Evolutionary conservation across 2,888 invertebrate genomes (phyloP).

Genomic region (Sepiola atlantica): DNA sequence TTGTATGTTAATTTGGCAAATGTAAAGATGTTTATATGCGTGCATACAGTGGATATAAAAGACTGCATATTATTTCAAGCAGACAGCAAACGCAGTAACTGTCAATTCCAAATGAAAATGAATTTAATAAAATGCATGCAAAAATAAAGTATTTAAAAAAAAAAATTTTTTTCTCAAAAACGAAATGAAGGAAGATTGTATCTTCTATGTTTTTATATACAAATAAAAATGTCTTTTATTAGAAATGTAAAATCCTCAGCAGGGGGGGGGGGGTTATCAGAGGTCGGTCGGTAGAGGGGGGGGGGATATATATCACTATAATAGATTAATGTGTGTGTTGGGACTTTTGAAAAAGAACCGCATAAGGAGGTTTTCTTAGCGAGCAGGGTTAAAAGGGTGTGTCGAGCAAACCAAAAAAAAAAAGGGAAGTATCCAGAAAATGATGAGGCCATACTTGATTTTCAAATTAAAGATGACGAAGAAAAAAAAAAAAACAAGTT

Average conservation of each 20-base stretch:
- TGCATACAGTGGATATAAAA: neutral
- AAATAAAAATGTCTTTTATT: neutral
- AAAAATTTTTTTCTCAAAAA: neutral
- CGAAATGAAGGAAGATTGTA: neutral
- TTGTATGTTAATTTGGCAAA: neutral
- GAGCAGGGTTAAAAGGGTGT: neutral
- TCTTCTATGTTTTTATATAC: neutral
- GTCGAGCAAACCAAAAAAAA: constrained; percentile 32
- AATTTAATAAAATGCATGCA: neutral
- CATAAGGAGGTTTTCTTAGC: neutral
- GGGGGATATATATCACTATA: neutral
- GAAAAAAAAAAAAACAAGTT: no score
- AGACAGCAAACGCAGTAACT: neutral
- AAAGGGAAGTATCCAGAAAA: no score
- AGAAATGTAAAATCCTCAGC: neutral
- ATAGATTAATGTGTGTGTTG: neutral
- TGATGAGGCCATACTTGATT: no score
- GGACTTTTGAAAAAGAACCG: neutral
- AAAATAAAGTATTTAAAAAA: neutral
- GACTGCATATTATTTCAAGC: neutral
- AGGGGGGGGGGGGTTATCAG: no score
- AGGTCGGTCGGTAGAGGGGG: neutral
- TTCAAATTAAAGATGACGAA: no score
- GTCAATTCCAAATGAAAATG: neutral
- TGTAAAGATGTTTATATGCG: neutral